These are phyloP conservation scores for Thymelicus sylvestris DNA, from an alignment of 2,888 invertebrate genomes.

Conservation along the genomic window DNA sequence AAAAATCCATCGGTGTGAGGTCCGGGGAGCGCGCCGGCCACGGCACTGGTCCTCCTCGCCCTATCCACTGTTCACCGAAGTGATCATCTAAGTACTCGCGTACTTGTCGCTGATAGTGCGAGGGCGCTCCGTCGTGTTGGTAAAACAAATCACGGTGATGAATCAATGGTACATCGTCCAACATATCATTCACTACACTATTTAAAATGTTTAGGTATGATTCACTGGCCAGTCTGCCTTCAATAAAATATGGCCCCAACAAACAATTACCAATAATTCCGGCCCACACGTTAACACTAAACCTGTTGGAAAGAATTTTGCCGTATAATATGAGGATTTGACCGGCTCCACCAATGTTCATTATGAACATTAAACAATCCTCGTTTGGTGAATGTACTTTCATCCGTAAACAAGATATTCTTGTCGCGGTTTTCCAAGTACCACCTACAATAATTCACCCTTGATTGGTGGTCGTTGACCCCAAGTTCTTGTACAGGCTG, in stretches of 20 bases:
- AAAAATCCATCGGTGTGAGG: not conserved
- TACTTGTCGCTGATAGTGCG: slow-evolving; percentile 37
- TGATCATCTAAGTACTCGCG: slow-evolving; percentile 35
- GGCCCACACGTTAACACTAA: slow-evolving; percentile 41
- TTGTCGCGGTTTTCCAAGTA: not conserved
- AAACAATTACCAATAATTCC: slow-evolving; percentile 32
- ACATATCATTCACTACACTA: slow-evolving; percentile 26
- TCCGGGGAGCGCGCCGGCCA: not conserved
- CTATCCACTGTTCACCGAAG: not conserved
- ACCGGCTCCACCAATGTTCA: slow-evolving; percentile 37
- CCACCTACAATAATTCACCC: slow-evolving; percentile 31
- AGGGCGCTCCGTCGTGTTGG: slow-evolving; percentile 40
- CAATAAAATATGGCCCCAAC: slow-evolving; percentile 37
- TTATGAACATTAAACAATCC: slow-evolving; percentile 38
- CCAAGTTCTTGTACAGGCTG: slow-evolving; percentile 26
- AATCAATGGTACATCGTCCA: slow-evolving; percentile 37
- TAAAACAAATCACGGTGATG: slow-evolving; percentile 23
- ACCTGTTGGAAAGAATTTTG: slow-evolving; percentile 35
- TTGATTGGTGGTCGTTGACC: slow-evolving; percentile 6
- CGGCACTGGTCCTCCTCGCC: not conserved
- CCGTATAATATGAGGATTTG: slow-evolving; percentile 32
- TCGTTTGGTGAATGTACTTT: slow-evolving; percentile 26
- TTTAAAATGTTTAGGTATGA: slow-evolving; percentile 28
- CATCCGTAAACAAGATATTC: slow-evolving; percentile 33
- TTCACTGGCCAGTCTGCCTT: slow-evolving; percentile 15